These are phyloP conservation scores for Zaprionus capensis DNA, from an alignment of 1,140 invertebrate species.

Conservation along the genomic window DNA sequence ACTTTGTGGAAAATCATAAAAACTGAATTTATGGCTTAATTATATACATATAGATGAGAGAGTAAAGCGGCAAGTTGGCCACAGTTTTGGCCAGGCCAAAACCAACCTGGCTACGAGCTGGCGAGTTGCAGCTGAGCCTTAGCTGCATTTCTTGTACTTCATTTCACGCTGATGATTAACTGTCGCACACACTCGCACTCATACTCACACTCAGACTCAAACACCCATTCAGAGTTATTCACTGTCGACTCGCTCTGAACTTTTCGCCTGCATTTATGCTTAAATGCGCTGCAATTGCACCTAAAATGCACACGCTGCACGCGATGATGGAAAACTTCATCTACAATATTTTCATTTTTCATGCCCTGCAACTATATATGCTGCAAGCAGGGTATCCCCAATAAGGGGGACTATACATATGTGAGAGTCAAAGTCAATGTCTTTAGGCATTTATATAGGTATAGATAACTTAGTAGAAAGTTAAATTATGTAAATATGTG, in stretches of 20 bases:
- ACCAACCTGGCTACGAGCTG: neutral
- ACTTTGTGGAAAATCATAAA: conserved; percentile 83
- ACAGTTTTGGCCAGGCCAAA: conserved; percentile 22
- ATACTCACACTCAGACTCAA: conserved; percentile 11
- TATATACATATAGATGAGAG: conserved; percentile 55
- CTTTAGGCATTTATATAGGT: too few relatives aligned
- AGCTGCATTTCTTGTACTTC: conserved; percentile 63
- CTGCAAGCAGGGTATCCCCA: neutral
- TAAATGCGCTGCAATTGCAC: conserved; percentile 76
- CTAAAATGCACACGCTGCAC: conserved; percentile 69
- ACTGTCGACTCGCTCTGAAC: conserved; percentile 49
- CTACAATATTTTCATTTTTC: conserved; percentile 60
- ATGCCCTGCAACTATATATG: conserved; percentile 14
- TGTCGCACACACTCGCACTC: conserved; percentile 48
- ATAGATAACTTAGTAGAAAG: too few relatives aligned
- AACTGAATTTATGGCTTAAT: conserved; percentile 82
- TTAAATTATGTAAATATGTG: too few relatives aligned
- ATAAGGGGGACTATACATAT: neutral
- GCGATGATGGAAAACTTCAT: conserved; percentile 75
- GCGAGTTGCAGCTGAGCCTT: neutral
- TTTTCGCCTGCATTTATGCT: conserved; percentile 76
- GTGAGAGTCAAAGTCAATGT: neutral
- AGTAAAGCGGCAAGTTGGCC: conserved; percentile 4
- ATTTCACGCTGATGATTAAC: conserved; percentile 76
- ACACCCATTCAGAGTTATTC: conserved; percentile 36